Percentiles rank a stretch among this genome's conserved stretches.
Conservation (phyloP, 2,797 vertebrate species). For the Crax fasciolata region DNA sequence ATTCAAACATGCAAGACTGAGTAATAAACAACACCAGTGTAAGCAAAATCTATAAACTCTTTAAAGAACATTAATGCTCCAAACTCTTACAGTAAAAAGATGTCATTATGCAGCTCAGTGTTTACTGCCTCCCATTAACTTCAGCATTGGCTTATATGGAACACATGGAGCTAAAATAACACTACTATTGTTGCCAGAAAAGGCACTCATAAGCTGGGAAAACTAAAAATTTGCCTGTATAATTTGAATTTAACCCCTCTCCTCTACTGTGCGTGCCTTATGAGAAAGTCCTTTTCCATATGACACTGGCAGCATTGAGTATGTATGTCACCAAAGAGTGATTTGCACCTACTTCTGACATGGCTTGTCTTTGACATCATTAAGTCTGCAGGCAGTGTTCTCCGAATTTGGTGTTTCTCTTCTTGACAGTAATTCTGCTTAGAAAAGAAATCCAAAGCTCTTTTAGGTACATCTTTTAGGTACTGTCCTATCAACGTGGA, state of each 20-base stretch:
- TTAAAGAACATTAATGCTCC: constrained; percentile 39
- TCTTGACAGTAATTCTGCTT: neutral
- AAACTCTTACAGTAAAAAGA: constrained; percentile 11
- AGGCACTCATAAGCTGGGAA: neutral
- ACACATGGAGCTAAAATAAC: constrained; percentile 2
- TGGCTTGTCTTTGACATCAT: neutral
- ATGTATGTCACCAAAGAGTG: neutral
- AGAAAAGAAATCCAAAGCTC: neutral
- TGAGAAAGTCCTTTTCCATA: neutral
- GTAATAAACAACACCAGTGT: constrained; percentile 1
- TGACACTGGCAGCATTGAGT: neutral
- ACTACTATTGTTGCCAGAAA: neutral
- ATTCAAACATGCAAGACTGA: constrained; percentile 26
- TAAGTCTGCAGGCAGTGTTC: neutral
- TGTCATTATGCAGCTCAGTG: constrained; percentile 27
- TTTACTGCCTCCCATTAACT: constrained; percentile 43
- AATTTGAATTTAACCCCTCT: constrained; percentile 25
- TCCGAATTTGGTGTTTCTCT: neutral
- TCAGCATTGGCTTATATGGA: neutral
- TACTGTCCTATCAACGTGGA: accelerated
- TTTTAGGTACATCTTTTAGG: neutral
- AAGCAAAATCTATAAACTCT: constrained; percentile 47
- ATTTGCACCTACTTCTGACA: neutral
- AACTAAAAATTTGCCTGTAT: neutral
- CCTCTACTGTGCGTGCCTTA: neutral